Conservation (phyloP, 2,113 vertebrate genomes). For the Oxygymnocypris stewartii region DNA sequence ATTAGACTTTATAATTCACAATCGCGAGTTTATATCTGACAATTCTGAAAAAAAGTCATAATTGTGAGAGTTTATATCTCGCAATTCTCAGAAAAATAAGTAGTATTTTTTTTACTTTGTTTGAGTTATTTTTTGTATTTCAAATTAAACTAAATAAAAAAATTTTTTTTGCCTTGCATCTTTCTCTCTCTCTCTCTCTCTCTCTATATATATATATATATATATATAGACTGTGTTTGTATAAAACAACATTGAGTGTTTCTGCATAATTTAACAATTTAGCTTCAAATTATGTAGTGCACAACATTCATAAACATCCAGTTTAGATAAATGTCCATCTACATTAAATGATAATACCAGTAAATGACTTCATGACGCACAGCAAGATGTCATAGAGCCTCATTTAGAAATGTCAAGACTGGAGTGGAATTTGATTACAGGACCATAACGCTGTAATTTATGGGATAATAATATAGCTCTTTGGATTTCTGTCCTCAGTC, state of each 20-base stretch:
- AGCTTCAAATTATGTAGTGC: background rate
- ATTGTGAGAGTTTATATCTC: too few relatives aligned
- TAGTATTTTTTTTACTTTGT: too few relatives aligned
- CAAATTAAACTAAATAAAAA: background rate
- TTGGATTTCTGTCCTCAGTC: background rate
- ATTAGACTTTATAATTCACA: too few relatives aligned
- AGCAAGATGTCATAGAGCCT: background rate
- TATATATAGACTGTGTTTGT: too few relatives aligned
- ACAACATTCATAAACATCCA: conserved; percentile 12
- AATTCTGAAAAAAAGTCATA: too few relatives aligned
- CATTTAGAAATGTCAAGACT: background rate
- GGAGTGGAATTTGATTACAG: background rate
- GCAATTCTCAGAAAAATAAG: too few relatives aligned
- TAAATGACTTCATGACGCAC: background rate
- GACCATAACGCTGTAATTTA: conserved; percentile 13
- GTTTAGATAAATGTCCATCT: background rate
- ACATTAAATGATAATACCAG: conserved; percentile 38
- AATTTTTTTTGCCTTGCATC: too few relatives aligned
- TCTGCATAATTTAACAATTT: background rate
- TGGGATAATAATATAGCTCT: conserved; percentile 20
- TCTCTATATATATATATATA: too few relatives aligned
- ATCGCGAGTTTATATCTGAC: too few relatives aligned
- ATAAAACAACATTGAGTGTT: too few relatives aligned
- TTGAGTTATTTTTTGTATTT: background rate
- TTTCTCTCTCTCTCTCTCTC: too few relatives aligned